phyloP scores from a whole-genome alignment of 2,113 vertebrate genomes.

The Microcebus griseorufus region DNA sequence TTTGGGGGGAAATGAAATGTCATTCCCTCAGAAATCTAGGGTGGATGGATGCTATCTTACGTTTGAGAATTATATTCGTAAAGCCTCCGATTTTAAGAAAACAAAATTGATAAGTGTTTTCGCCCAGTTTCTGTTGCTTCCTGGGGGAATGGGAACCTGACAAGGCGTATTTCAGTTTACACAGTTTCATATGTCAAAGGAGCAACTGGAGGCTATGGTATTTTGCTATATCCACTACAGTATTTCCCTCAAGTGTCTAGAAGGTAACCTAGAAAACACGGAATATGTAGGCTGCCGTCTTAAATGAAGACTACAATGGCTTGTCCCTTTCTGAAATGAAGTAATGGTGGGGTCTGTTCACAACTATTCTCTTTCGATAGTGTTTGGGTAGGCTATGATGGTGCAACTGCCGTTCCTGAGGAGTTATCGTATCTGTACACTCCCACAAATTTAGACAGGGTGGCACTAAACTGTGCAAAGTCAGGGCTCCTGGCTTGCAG shows the following conservation, averaged over 20 bases:
- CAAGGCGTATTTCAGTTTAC: neutral
- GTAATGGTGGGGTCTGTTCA: neutral
- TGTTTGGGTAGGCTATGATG: neutral
- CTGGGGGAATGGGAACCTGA: neutral
- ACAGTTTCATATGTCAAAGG: neutral
- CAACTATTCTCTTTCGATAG: neutral
- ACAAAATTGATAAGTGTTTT: neutral
- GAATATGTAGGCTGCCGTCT: neutral
- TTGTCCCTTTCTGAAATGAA: neutral
- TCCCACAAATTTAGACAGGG: neutral
- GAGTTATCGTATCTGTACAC: neutral
- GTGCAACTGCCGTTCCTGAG: neutral
- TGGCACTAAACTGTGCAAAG: neutral
- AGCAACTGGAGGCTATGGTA: neutral
- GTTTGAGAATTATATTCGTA: neutral
- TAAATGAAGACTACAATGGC: neutral
- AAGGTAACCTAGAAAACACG: neutral
- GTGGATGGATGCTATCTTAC: neutral
- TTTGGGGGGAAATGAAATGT: neutral
- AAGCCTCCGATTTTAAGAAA: neutral
- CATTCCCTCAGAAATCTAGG: neutral
- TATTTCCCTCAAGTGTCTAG: neutral
- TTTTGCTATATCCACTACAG: neutral
- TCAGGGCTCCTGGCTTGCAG: neutral
- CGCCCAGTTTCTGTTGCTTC: neutral